These are phyloP conservation scores for Stichodactyla mertensii DNA, from an alignment of 64 coral and sea anemone species.

Conservation along the genomic window DNA sequence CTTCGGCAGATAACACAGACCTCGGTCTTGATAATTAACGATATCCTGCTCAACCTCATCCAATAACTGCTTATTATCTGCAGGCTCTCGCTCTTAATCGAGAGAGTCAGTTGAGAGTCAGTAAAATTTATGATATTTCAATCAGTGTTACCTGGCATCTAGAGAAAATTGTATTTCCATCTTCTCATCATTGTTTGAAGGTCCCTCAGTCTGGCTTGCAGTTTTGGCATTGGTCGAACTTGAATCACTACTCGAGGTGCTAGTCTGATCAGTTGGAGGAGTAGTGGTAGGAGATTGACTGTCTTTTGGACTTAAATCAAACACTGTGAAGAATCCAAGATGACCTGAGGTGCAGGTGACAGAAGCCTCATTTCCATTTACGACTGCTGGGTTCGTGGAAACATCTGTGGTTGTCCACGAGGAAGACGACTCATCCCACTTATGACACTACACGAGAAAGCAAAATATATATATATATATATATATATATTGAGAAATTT, in stretches of 20 bases:
- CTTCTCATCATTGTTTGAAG: neutral
- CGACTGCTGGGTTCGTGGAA: neutral
- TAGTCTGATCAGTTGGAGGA: neutral
- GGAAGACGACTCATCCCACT: constrained; percentile 29
- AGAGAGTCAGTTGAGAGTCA: too few species aligned
- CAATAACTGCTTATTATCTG: too few species aligned
- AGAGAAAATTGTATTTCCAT: neutral
- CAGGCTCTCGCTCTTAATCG: too few species aligned
- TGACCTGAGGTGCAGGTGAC: constrained; percentile 24
- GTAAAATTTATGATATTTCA: too few species aligned
- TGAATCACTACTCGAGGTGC: neutral
- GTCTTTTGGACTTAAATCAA: constrained; percentile 8
- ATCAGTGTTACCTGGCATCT: neutral
- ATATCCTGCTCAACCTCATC: too few species aligned
- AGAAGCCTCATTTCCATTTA: neutral
- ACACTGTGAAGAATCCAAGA: constrained; percentile 48
- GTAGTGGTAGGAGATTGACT: neutral
- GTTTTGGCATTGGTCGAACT: neutral
- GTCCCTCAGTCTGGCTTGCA: neutral
- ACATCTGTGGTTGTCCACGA: constrained; percentile 52
- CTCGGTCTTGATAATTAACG: too few species aligned
- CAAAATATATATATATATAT: neutral
- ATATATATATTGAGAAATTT: neutral
- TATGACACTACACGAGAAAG: constrained; percentile 36
- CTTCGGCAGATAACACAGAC: too few species aligned